Conservation (phyloP, 2,888 invertebrate genomes). For the Temnothorax unifasciatus region DNA sequence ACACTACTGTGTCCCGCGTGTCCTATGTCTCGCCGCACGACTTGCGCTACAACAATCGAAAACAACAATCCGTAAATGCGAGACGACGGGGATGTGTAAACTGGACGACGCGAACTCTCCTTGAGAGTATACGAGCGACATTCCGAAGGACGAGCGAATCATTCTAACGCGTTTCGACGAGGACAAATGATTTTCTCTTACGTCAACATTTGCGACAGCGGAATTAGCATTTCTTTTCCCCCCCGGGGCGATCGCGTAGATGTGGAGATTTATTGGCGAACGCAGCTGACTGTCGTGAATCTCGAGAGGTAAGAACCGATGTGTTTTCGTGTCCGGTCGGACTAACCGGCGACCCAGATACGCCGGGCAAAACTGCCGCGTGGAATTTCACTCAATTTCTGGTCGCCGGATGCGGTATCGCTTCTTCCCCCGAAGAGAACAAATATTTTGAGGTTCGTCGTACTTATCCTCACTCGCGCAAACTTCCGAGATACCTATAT, state of each 20-base stretch:
- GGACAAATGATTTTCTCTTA: constrained; percentile 28
- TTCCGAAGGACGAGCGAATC: background rate
- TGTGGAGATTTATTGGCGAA: constrained; percentile 28
- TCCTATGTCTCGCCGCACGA: background rate
- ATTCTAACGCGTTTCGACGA: background rate
- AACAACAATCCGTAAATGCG: background rate
- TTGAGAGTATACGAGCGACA: background rate
- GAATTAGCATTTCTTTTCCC: constrained; percentile 36
- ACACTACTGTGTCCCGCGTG: background rate
- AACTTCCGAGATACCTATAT: constrained; percentile 26
- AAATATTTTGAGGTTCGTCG: constrained; percentile 47
- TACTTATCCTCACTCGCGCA: constrained; percentile 28
- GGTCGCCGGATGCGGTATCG: constrained; percentile 59
- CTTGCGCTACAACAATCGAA: constrained; percentile 5
- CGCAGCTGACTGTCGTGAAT: constrained; percentile 23
- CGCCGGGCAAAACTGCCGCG: constrained; percentile 60
- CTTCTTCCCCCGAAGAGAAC: constrained; percentile 41
- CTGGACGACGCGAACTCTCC: background rate
- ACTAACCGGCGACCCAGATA: constrained; percentile 65
- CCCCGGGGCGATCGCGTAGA: background rate
- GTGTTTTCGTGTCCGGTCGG: constrained; percentile 57
- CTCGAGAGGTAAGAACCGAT: constrained; percentile 56
- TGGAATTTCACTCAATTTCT: constrained; percentile 64
- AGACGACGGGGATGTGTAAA: background rate
- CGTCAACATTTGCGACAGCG: background rate